A percentile compares a stretch with the other conserved stretches of the same genome.
phyloP scores from a whole-genome alignment of 1,140 invertebrate species.

The Zophobas morio region DNA sequence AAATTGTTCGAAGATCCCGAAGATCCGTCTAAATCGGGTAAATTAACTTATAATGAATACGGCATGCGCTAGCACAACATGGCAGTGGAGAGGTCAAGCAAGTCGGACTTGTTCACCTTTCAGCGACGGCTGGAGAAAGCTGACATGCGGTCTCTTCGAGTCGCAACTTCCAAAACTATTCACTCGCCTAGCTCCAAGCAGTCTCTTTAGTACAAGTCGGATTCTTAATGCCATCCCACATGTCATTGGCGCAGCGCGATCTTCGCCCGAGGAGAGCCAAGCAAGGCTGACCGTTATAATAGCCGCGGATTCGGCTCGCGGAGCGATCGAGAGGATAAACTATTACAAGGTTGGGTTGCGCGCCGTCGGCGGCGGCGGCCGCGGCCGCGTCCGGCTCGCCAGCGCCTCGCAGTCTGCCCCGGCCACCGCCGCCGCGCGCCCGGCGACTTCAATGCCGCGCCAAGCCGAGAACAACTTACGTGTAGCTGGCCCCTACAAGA shows the following conservation, averaged over 20 bases:
- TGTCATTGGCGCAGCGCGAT: constrained; percentile 43
- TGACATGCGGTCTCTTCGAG: constrained; percentile 53
- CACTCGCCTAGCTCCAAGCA: constrained; percentile 31
- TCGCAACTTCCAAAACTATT: constrained; percentile 54
- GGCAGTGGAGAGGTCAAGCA: constrained; percentile 55
- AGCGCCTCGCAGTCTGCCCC: constrained; percentile 52
- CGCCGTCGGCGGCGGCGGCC: neutral
- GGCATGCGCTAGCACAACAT: constrained; percentile 48
- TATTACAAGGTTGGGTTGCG: constrained; percentile 46
- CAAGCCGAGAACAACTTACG: constrained; percentile 13
- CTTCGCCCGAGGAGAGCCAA: constrained; percentile 34
- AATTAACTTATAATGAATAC: constrained; percentile 52
- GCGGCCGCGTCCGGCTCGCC: constrained; percentile 17
- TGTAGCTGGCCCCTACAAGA: too few species aligned
- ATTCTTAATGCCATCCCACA: constrained; percentile 47
- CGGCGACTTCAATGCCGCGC: constrained; percentile 23
- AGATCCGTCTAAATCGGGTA: constrained; percentile 35
- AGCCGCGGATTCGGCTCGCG: constrained; percentile 11
- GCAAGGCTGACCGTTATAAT: constrained; percentile 35
- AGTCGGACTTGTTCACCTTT: constrained; percentile 58
- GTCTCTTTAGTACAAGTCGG: constrained; percentile 19
- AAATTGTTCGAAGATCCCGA: neutral
- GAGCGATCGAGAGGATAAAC: neutral
- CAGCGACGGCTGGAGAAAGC: constrained; percentile 55
- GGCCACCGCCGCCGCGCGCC: neutral